A percentile compares a stretch with the other conserved stretches of the same genome.
Evolutionary conservation across 2,888 invertebrate species (phyloP).

Genomic region (Clistopyga incitator): DNA sequence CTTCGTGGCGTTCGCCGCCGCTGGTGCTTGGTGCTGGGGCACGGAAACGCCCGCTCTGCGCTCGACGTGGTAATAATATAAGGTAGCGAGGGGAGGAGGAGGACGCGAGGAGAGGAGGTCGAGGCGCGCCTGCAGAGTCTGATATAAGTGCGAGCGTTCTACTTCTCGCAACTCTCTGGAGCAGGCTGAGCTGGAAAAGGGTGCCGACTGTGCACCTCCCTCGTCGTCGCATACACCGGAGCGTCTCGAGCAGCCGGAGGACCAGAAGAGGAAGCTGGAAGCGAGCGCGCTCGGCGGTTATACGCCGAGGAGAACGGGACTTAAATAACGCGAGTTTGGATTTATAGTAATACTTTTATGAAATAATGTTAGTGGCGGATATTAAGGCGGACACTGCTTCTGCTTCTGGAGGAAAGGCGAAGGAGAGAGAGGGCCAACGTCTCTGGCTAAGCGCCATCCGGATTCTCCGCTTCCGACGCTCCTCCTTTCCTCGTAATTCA

Average conservation of each 20-base stretch:
- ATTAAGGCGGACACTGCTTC: conserved; percentile 82
- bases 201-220: conserved; percentile 13
- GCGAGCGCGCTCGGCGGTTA: conserved; percentile 33
- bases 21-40: neutral
- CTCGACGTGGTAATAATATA: conserved; percentile 65
- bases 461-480: conserved; percentile 71
- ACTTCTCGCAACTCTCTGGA: conserved; percentile 44
- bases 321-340: conserved; percentile 83
- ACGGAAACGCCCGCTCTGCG: conserved; percentile 53
- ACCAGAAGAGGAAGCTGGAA: conserved; percentile 31
- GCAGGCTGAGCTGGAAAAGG: conserved; percentile 30
- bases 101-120: conserved; percentile 22
- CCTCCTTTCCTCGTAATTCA: conserved; percentile 74
- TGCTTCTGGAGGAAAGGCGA: conserved; percentile 35
- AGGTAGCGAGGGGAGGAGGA: conserved; percentile 22
- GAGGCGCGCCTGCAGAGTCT: conserved; percentile 5
- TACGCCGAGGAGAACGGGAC: conserved; percentile 67
- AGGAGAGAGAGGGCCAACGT: conserved; percentile 47
- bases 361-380: conserved; percentile 84
- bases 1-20: neutral
- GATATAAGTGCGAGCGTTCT: conserved; percentile 20
- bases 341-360: conserved; percentile 85
- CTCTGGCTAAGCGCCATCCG: conserved; percentile 79
- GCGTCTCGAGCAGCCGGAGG: conserved; percentile 49
- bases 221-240: conserved; percentile 24